These are phyloP conservation scores for Anarhynchus alexandrinus DNA, from an alignment of 2,113 vertebrate species.

Conservation along the genomic window DNA sequence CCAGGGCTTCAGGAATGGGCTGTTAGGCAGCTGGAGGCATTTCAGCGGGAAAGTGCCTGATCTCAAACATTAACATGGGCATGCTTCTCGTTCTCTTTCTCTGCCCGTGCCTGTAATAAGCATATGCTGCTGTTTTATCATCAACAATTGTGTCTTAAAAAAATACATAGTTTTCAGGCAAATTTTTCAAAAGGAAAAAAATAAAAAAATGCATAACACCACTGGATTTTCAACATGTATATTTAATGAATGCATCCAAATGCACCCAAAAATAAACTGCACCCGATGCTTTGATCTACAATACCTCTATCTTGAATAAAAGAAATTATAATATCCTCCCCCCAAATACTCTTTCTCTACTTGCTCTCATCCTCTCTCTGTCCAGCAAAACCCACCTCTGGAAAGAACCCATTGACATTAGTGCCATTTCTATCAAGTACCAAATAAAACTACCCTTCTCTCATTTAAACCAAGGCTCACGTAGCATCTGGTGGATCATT, in stretches of 20 bases:
- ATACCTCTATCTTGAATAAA: constrained; percentile 1
- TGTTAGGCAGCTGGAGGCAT: not conserved
- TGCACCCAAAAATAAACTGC: not conserved
- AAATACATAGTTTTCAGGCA: not conserved
- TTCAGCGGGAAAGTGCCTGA: not conserved
- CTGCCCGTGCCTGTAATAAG: not conserved
- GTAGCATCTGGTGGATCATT: not conserved
- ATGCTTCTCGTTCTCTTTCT: not conserved
- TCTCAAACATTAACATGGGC: not conserved
- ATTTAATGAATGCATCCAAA: not conserved
- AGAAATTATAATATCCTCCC: not conserved
- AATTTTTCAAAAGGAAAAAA: not conserved
- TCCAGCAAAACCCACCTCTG: not conserved
- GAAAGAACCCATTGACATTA: not conserved
- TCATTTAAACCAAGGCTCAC: not conserved
- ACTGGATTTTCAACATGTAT: not conserved
- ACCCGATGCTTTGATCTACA: not conserved
- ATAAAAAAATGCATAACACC: not conserved
- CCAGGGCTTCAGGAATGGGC: not conserved
- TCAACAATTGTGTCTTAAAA: not conserved
- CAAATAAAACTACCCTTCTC: not conserved
- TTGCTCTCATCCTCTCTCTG: not conserved
- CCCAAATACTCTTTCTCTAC: not conserved
- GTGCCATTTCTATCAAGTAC: not conserved
- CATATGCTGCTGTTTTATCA: not conserved